Evolutionary conservation across 2,113 vertebrate genomes (phyloP).

Genomic region (Aldabrachelys gigantea): DNA sequence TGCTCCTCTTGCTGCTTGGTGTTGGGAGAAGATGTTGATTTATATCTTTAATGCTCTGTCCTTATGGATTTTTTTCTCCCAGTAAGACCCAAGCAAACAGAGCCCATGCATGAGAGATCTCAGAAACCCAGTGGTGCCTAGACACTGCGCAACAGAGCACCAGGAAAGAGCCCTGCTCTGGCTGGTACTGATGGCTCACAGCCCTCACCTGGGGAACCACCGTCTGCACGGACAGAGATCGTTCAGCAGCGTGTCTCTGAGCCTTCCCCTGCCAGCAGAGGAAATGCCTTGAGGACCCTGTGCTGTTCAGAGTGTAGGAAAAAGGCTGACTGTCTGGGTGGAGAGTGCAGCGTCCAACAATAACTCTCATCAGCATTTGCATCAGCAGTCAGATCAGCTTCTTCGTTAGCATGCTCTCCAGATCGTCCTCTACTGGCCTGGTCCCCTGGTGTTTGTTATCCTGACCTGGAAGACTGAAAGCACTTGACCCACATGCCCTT

Average conservation of each 20-base stretch:
- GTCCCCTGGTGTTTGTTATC: neutral
- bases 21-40: neutral
- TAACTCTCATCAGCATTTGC: neutral
- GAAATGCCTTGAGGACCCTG: neutral
- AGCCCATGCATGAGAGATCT: fast-evolving
- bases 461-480: neutral
- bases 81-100: neutral
- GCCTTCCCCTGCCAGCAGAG: neutral
- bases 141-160: neutral
- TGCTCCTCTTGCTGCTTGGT: neutral
- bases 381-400: neutral
- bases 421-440: neutral
- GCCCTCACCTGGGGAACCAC: neutral
- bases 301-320: neutral
- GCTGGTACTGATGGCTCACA: neutral
- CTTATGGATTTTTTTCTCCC: neutral
- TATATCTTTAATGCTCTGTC: neutral
- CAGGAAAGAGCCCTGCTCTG: neutral
- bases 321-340: neutral
- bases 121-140: neutral
- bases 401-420: neutral
- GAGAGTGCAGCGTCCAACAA: neutral
- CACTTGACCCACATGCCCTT: neutral
- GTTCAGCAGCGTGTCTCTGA: neutral
- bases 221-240: no score